Percentiles rank a stretch among this genome's conserved stretches.
Conservation (phyloP, 2,888 invertebrate species). For the Rapana venosa region DNA sequence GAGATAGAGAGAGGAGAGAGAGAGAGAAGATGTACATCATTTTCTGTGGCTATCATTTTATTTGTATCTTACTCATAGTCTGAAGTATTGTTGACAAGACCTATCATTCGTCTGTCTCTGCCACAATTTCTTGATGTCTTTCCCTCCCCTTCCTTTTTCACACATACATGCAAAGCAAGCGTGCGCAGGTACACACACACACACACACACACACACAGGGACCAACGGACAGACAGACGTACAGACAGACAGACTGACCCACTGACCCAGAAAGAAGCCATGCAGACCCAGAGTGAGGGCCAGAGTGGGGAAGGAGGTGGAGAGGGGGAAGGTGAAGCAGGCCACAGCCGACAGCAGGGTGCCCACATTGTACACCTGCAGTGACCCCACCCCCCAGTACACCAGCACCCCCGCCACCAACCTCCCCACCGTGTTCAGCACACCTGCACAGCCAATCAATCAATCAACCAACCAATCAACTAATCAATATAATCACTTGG, state of each 20-base stretch:
- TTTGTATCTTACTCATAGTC: no score
- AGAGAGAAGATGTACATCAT: no score
- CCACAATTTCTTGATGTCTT: no score
- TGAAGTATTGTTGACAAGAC: no score
- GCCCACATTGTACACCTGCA: slow-evolving; percentile 44
- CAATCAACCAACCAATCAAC: no score
- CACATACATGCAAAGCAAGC: neutral
- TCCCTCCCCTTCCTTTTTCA: no score
- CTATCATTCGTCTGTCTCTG: no score
- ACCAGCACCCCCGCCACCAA: slow-evolving; percentile 41
- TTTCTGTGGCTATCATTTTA: no score
- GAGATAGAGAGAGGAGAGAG: no score
- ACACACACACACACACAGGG: slow-evolving; percentile 13
- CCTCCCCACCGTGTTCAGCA: slow-evolving; percentile 46
- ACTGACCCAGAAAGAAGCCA: slow-evolving; percentile 35
- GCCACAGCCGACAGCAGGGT: slow-evolving; percentile 42
- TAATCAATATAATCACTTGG: no score
- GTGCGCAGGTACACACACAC: neutral
- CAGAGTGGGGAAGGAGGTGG: slow-evolving; percentile 46
- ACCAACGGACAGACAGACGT: slow-evolving; percentile 13
- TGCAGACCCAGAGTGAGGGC: slow-evolving; percentile 34
- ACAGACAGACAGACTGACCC: neutral
- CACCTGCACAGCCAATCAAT: slow-evolving; percentile 32
- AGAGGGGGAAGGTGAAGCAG: slow-evolving; percentile 45
- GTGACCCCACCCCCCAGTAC: slow-evolving; percentile 30